These are phyloP conservation scores for Halcyon badia DNA, from an alignment of 2,797 vertebrate species.

Conservation along the genomic window DNA sequence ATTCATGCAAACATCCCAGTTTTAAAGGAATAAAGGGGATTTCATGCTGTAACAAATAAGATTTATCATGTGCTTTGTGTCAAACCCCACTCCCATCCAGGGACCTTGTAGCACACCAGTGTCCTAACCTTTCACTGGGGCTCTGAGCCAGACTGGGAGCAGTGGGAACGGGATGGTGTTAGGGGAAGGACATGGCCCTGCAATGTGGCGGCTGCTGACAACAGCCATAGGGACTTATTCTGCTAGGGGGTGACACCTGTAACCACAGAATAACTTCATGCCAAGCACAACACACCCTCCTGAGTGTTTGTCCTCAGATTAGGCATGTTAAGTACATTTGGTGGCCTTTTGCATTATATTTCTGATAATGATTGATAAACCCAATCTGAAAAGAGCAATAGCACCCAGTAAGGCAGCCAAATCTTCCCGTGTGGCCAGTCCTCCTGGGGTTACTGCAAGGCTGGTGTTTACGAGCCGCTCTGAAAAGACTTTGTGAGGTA, in stretches of 20 bases:
- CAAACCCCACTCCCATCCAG: not conserved
- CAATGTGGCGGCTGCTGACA: not conserved
- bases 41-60: not conserved
- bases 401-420: not conserved
- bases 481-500: not conserved
- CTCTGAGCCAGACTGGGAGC: not conserved
- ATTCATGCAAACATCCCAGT: not conserved
- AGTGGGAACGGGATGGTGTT: rapidly evolving
- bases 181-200: not conserved
- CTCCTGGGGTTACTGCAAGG: not conserved
- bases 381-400: not conserved
- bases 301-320: not conserved
- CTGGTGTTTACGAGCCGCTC: rapidly evolving
- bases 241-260: not conserved
- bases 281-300: not conserved
- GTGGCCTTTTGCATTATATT: not conserved
- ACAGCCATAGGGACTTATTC: not conserved
- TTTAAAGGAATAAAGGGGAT: not conserved
- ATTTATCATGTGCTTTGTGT: not conserved
- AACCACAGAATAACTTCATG: not conserved
- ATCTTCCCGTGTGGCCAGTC: not conserved
- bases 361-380: not conserved
- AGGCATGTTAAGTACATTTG: not conserved
- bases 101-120: not conserved
- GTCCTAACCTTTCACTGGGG: not conserved